Percentiles rank a stretch among this genome's conserved stretches.
Evolutionary conservation across 2,113 vertebrate species (phyloP).

Genomic region (Erythrocercus mccallii): DNA sequence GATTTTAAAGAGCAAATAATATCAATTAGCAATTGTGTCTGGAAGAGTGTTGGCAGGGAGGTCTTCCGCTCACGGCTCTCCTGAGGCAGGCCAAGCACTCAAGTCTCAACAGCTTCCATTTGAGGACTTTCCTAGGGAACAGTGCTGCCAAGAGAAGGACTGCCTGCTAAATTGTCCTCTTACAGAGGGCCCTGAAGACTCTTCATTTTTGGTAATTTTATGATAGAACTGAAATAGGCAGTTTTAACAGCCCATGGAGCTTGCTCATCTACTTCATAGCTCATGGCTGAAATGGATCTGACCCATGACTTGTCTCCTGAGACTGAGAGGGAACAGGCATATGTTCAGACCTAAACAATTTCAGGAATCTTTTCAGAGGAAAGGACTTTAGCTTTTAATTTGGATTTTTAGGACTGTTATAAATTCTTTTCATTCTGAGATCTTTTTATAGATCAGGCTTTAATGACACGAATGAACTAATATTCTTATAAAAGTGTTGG

Average conservation of each 20-base stretch:
- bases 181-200: background rate
- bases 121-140: background rate
- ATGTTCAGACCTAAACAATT: background rate
- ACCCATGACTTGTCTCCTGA: background rate
- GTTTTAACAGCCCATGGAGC: background rate
- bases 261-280: background rate
- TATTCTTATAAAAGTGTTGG: background rate
- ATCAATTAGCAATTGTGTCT: conserved; percentile 32
- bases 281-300: background rate
- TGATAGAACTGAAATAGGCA: background rate
- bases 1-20: conserved; percentile 61
- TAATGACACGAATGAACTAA: background rate
- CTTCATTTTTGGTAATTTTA: conserved; percentile 43
- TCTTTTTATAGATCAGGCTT: background rate
- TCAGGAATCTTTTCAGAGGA: background rate
- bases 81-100: conserved; percentile 13
- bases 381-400: background rate
- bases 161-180: background rate
- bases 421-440: background rate
- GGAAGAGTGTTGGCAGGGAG: conserved; percentile 25
- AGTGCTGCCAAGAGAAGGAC: background rate
- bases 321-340: background rate
- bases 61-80: background rate
- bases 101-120: conserved; percentile 26
- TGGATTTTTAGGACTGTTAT: background rate